Base-by-base conservation (phyloP, 2,888 invertebrate species). In the Andrena camellia region DNA sequence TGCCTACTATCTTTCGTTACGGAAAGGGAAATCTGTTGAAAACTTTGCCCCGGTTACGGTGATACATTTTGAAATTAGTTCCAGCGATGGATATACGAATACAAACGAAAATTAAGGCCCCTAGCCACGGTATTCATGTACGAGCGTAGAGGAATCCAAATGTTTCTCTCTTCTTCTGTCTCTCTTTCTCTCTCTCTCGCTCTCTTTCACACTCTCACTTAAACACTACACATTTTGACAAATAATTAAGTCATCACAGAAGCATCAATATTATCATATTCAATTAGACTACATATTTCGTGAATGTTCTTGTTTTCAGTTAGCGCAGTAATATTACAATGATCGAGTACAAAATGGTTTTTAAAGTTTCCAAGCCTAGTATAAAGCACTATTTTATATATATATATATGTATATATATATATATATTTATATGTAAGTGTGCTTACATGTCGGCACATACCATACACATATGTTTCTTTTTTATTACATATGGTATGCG, bases 211-310 rank as follows among this genome's bases (percentile, higher is more conserved):
- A 62, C n/a, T 78, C 70, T 85, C 84, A 86, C 80, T 91, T 87
- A 85, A 85, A 87, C 79, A 86, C 89, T 90, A 88, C 87, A 92
- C 90, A 92, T 92, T 92, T 92, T 90, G 91, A 92, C 90, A 92
- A 92, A 91, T 90, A 92, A 89, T 92, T 92, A 92, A 91, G 87
- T 93, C 93, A 93, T 94, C 93, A 93, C 93, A 94, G 93, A 94
- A 94, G 94, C 94, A 92, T 94, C 91, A 57, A 91, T 91, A 90
- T 92, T 92, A 91, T 90, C 91, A 87, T 92, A 91, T 90, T 90
- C 89, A 90, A 90, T 90, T 93, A 92, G 90, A 93, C 91, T 93
- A 93, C 90, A 91, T 92, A 90, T 88, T 76, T 89, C 86, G 86
- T 89, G 88, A 88, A 86, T 88, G 83, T 90, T 88, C 89, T 88